Evolutionary conservation across 1,140 invertebrate genomes (phyloP).

Genomic region (Lamellibrachia luymesi): DNA sequence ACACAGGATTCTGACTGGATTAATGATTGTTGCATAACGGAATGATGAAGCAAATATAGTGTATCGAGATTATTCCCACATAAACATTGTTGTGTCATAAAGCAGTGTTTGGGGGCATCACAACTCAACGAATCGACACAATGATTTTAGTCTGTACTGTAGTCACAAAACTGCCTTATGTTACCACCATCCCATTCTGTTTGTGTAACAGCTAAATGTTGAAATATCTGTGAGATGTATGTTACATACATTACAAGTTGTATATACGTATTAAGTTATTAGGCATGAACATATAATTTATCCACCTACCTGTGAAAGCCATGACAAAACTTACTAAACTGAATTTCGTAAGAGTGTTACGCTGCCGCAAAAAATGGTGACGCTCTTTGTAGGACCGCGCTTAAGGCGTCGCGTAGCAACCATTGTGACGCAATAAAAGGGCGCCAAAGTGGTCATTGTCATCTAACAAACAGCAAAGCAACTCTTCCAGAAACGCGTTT

Average conservation of each 20-base stretch:
- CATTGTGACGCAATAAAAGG: neutral
- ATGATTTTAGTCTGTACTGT: no score
- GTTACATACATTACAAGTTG: no score
- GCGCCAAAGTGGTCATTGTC: neutral
- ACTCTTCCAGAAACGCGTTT: no score
- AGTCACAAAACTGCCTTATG: no score
- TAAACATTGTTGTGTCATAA: no score
- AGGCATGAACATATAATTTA: neutral
- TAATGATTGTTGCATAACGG: no score
- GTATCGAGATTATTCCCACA: no score
- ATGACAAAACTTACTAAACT: neutral
- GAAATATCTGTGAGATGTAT: neutral
- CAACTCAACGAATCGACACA: no score
- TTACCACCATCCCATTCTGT: neutral
- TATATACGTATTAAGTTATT: no score
- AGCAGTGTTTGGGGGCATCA: no score
- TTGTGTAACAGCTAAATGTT: neutral
- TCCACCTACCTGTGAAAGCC: neutral
- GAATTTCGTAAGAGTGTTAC: neutral
- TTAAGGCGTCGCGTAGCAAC: neutral
- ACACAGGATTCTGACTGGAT: no score
- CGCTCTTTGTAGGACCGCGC: neutral
- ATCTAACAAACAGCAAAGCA: neutral
- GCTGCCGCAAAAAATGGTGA: neutral
- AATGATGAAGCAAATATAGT: no score